These are phyloP conservation scores for Zelostemma sp. DNA, from an alignment of 1,140 invertebrate species.

Conservation along the genomic window DNA sequence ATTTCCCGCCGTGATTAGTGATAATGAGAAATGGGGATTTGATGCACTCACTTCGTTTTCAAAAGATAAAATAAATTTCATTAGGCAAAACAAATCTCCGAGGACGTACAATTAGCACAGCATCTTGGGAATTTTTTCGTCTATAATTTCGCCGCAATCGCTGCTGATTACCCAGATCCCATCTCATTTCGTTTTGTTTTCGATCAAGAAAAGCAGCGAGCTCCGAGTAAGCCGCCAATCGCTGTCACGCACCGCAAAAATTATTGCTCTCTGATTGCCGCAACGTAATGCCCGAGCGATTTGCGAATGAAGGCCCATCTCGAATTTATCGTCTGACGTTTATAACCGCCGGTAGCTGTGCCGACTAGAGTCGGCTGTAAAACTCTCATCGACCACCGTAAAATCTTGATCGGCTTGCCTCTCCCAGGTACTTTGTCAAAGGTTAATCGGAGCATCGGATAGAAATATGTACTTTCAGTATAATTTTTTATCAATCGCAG, in stretches of 20 bases:
- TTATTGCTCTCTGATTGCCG: slow-evolving; percentile 52
- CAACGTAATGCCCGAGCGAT: slow-evolving; percentile 43
- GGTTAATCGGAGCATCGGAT: slow-evolving; percentile 15
- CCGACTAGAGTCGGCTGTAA: slow-evolving; percentile 39
- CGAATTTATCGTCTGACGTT: slow-evolving; percentile 48
- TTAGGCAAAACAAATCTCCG: not conserved
- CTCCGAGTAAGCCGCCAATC: slow-evolving; percentile 19
- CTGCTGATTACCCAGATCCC: slow-evolving; percentile 31
- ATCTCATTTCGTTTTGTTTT: slow-evolving; percentile 13
- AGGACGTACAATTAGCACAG: not conserved
- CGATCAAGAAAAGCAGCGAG: slow-evolving; percentile 16
- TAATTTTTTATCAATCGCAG: slow-evolving; percentile 7
- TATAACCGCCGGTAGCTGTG: slow-evolving; percentile 48
- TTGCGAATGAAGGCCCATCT: slow-evolving; percentile 37
- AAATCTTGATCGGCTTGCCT: slow-evolving; percentile 28
- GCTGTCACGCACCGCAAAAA: slow-evolving; percentile 51
- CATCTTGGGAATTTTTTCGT: slow-evolving; percentile 11
- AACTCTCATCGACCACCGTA: slow-evolving; percentile 34
- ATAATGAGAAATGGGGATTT: not conserved
- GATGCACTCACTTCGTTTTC: not conserved
- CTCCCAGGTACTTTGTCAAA: slow-evolving; percentile 21
- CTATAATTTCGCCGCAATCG: slow-evolving; percentile 49
- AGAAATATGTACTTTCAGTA: slow-evolving; percentile 11
- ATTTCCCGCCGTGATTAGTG: not conserved
- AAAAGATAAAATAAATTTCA: not conserved